A percentile compares a stretch with the other conserved stretches of the same genome.
These are phyloP conservation scores for Callinectes sapidus DNA, from an alignment of 2,888 invertebrate species.

Conservation along the genomic window DNA sequence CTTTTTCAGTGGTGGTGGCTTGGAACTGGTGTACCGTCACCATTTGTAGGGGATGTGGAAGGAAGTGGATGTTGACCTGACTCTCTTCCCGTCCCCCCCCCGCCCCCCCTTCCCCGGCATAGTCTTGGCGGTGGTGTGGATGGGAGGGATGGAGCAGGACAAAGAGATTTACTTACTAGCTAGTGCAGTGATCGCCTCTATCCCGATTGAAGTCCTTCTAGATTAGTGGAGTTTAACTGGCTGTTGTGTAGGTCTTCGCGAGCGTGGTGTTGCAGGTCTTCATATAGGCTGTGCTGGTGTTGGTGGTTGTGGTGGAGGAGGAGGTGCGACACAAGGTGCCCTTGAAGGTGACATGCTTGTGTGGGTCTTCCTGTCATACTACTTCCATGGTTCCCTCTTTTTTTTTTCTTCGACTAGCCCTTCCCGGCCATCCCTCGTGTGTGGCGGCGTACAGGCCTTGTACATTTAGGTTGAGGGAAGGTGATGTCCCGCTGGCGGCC, in stretches of 20 bases:
- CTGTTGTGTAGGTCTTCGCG: neutral
- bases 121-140: neutral
- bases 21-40: neutral
- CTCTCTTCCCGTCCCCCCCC: too few relatives aligned
- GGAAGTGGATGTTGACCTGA: neutral
- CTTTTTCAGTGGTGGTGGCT: neutral
- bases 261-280: slow-evolving; percentile 33
- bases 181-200: neutral
- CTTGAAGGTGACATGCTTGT: slow-evolving; percentile 41
- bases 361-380: slow-evolving; percentile 33
- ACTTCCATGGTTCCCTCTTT: neutral
- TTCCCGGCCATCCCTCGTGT: neutral
- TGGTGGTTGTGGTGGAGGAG: slow-evolving; percentile 28
- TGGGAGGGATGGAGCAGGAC: neutral
- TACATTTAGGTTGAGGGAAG: neutral
- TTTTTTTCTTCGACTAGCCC: neutral
- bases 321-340: slow-evolving; percentile 21
- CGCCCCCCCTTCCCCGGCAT: neutral
- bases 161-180: neutral
- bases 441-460: neutral
- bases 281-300: slow-evolving; percentile 18
- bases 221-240: neutral
- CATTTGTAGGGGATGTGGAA: neutral
- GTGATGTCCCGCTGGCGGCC: slow-evolving; percentile 20
- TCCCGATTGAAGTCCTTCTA: neutral